These are phyloP conservation scores for Caenorhabditis becei DNA, from an alignment of 2,888 invertebrate species.

Conservation along the genomic window DNA sequence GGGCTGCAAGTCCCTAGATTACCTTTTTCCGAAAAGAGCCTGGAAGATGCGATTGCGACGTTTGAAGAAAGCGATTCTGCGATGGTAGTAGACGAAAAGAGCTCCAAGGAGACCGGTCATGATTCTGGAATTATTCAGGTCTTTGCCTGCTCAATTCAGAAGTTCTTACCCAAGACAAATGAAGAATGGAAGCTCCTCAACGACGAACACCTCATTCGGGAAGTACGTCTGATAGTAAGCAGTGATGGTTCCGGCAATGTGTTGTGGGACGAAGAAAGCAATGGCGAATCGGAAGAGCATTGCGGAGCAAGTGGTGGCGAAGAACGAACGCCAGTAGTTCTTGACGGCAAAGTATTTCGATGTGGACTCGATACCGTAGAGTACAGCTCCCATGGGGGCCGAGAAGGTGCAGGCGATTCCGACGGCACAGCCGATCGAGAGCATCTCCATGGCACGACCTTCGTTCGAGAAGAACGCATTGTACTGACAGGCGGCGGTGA, in stretches of 20 bases:
- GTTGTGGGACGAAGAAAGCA: constrained; percentile 88
- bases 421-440: constrained; percentile 96
- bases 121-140: constrained; percentile 55
- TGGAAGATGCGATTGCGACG: constrained; percentile 64
- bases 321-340: constrained; percentile 91
- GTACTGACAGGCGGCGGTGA: constrained; percentile 68
- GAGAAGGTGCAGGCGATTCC: constrained; percentile 96
- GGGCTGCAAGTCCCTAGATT: not conserved
- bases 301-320: constrained; percentile 75
- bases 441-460: constrained; percentile 91
- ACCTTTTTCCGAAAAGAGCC: constrained; percentile 71
- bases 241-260: constrained; percentile 79
- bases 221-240: constrained; percentile 88
- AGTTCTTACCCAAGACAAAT: constrained; percentile 89
- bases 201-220: constrained; percentile 91
- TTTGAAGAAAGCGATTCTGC: constrained; percentile 69
- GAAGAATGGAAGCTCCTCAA: constrained; percentile 94
- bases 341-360: constrained; percentile 98
- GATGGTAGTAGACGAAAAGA: constrained; percentile 71
- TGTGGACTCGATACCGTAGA: constrained; percentile 98
- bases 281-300: constrained; percentile 93
- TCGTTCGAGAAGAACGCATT: constrained; percentile 76
- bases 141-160: constrained; percentile 80
- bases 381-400: constrained; percentile 90
- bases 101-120: constrained; percentile 72